A percentile compares a stretch with the other conserved stretches of the same genome.
Evolutionary conservation across 1,140 invertebrate genomes (phyloP).

Genomic region (Branchinecta lindahli): DNA sequence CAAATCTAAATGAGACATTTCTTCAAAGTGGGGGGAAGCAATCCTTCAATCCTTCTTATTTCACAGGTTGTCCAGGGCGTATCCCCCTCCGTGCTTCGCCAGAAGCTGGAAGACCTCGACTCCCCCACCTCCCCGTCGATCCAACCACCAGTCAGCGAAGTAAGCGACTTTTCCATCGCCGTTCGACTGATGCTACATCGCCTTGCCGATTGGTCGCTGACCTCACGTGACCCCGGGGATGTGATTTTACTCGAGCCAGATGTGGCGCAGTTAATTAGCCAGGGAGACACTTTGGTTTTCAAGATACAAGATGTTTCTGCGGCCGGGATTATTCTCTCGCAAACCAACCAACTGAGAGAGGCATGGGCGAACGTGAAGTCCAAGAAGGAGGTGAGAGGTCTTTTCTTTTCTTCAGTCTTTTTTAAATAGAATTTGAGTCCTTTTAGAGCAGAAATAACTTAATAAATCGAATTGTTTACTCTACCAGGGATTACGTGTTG

Average conservation of each 20-base stretch:
- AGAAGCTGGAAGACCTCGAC: neutral
- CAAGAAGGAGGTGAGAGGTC: constrained; percentile 38
- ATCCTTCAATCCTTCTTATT: neutral
- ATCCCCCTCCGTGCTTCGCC: neutral
- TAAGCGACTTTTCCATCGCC: neutral
- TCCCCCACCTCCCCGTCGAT: neutral
- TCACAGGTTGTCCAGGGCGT: neutral
- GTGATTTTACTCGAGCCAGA: constrained; percentile 46
- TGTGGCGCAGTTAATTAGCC: constrained; percentile 57
- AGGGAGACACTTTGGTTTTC: constrained; percentile 55
- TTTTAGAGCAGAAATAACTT: too few species aligned
- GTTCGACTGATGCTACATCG: neutral
- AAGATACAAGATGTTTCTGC: constrained; percentile 35
- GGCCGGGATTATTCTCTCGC: constrained; percentile 18
- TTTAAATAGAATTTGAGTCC: too few species aligned
- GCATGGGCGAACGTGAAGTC: constrained; percentile 50
- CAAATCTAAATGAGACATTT: too few species aligned
- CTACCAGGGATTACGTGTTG: too few species aligned
- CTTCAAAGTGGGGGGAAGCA: too few species aligned
- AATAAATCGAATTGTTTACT: too few species aligned
- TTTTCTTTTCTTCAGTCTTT: too few species aligned
- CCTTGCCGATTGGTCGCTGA: neutral
- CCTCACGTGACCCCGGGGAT: neutral
- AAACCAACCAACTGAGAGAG: constrained; percentile 35
- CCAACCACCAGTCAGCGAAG: neutral